Percentiles rank a stretch among this genome's conserved stretches.
Evolutionary conservation across 1,140 invertebrate genomes (phyloP).

Genomic region (Phymorhynchus buccinoides): DNA sequence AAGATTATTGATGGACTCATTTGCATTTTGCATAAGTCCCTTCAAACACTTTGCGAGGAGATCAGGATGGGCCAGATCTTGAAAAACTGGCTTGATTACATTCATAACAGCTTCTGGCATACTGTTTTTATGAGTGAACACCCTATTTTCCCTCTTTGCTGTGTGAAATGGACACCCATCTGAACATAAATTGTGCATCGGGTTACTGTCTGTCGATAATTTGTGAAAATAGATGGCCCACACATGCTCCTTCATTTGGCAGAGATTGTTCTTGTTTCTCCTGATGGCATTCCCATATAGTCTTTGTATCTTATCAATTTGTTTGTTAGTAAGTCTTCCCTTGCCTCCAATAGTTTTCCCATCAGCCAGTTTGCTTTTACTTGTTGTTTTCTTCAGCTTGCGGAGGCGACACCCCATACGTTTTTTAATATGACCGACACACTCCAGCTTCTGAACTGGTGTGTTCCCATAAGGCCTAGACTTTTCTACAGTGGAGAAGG

Average conservation of each 20-base stretch:
- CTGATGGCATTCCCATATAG: conserved; percentile 41
- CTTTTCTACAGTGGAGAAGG: background rate
- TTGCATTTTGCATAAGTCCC: background rate
- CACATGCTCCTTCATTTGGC: conserved; percentile 24
- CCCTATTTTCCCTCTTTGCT: background rate
- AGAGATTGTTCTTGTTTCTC: conserved; percentile 29
- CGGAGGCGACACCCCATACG: conserved; percentile 42
- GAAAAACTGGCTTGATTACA: too few species aligned
- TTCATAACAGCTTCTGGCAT: background rate
- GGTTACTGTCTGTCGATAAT: conserved; percentile 17
- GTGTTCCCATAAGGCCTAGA: conserved; percentile 38
- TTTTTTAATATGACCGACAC: conserved; percentile 45
- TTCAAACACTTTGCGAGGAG: background rate
- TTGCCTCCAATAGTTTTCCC: conserved; percentile 38
- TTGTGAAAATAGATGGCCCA: too few species aligned
- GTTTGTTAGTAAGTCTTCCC: conserved; percentile 32
- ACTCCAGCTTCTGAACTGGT: conserved; percentile 24
- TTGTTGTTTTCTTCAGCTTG: conserved; percentile 13
- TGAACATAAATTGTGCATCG: background rate
- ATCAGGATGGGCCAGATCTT: background rate
- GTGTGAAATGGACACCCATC: background rate
- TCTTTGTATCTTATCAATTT: conserved; percentile 28
- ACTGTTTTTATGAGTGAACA: background rate
- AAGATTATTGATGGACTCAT: background rate
- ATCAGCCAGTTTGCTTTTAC: conserved; percentile 37